A percentile compares a stretch with the other conserved stretches of the same genome.
Evolutionary conservation across 2,113 vertebrate genomes (phyloP).

Genomic region (Okapia johnstoni): DNA sequence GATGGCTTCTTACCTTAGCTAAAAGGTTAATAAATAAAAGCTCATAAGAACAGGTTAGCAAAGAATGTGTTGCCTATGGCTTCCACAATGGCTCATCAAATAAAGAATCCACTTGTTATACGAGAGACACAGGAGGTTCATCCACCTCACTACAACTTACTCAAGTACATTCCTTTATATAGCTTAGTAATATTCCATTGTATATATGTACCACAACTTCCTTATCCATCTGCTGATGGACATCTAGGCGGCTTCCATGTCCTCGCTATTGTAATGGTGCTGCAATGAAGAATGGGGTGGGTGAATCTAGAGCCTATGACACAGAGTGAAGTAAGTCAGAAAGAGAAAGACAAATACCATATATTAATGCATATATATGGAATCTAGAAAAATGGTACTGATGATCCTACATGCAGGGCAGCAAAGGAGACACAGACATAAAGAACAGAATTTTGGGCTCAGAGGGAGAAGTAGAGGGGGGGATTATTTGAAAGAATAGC

Average conservation of each 20-base stretch:
- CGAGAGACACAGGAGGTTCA: not conserved
- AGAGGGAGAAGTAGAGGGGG: not conserved
- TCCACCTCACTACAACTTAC: not conserved
- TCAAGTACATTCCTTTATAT: not conserved
- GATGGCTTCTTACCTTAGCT: not conserved
- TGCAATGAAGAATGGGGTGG: not conserved
- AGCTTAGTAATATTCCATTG: not conserved
- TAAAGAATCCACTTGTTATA: not conserved
- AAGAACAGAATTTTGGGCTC: not conserved
- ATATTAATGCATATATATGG: not conserved
- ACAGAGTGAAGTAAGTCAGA: not conserved
- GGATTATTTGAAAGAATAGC: not conserved
- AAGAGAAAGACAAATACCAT: not conserved
- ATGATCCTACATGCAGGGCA: not conserved
- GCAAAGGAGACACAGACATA: not conserved
- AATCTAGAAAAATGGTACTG: not conserved
- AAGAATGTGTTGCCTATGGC: not conserved
- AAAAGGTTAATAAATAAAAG: not conserved
- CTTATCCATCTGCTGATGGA: not conserved
- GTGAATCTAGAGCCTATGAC: not conserved
- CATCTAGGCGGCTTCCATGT: not conserved
- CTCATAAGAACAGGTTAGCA: not conserved
- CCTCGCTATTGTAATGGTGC: not conserved
- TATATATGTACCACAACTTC: fast-evolving
- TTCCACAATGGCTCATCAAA: not conserved